Conservation (phyloP, 1,140 invertebrate genomes). For the Drosophila pandora region DNA sequence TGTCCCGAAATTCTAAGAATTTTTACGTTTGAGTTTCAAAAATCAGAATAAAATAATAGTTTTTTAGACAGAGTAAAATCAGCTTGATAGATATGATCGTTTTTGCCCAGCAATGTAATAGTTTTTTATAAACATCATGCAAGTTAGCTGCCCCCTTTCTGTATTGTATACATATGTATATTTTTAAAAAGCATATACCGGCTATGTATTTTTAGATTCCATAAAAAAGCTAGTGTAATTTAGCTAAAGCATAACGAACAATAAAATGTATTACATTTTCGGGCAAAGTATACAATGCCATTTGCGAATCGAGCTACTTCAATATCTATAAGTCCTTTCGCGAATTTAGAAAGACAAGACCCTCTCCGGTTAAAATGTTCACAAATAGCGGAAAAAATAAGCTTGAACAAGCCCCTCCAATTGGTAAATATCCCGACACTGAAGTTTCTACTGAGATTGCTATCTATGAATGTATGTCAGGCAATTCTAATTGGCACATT, state of each 20-base stretch:
- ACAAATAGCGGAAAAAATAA: background rate
- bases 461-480: constrained; percentile 42
- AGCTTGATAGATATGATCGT: too few relatives aligned
- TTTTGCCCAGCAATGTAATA: too few relatives aligned
- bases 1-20: background rate
- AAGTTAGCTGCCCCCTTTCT: too few relatives aligned
- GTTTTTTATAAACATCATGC: too few relatives aligned
- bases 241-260: background rate
- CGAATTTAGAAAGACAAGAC: constrained; percentile 7
- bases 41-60: too few relatives aligned
- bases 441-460: constrained; percentile 10
- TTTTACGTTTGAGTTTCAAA: too few relatives aligned
- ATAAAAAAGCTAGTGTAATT: background rate
- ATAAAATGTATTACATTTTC: too few relatives aligned
- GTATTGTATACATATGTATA: too few relatives aligned
- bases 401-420: too few relatives aligned
- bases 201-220: background rate
- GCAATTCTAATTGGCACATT: constrained; percentile 76
- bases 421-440: background rate
- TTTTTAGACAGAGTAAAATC: too few relatives aligned
- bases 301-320: background rate
- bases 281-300: background rate
- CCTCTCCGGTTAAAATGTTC: background rate
- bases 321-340: background rate
- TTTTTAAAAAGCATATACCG: too few relatives aligned